Percentiles rank a stretch among this genome's conserved stretches.
These are phyloP conservation scores for Drosophila birchii DNA, from an alignment of 2,888 invertebrate genomes.

Conservation along the genomic window DNA sequence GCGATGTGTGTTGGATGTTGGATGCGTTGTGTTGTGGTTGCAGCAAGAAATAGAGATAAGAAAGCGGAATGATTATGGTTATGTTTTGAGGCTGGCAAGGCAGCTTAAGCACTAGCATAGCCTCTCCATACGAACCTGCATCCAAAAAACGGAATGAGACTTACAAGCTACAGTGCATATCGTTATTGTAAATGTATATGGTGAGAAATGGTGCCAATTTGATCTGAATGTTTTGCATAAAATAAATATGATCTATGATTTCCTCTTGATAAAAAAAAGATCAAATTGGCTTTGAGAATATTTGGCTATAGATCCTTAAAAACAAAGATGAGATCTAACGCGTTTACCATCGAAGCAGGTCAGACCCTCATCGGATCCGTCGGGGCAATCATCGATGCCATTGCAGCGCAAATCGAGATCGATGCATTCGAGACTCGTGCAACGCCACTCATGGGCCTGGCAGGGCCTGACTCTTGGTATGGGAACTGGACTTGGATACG, in stretches of 20 bases:
- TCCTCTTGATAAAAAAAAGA: not conserved
- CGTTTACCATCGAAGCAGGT: slow-evolving; percentile 81
- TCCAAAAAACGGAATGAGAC: not conserved
- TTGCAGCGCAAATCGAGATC: slow-evolving; percentile 87
- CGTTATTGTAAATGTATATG: not conserved
- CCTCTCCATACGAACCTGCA: slow-evolving; percentile 29
- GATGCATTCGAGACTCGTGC: slow-evolving; percentile 88
- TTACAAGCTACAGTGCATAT: slow-evolving; percentile 10
- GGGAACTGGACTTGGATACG: slow-evolving; percentile 30
- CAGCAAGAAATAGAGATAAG: slow-evolving; percentile 46
- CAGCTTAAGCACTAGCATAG: slow-evolving; percentile 11
- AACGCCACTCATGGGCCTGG: slow-evolving; percentile 86
- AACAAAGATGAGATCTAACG: not conserved
- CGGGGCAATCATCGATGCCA: slow-evolving; percentile 86
- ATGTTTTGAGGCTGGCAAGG: not conserved
- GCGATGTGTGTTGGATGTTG: slow-evolving; percentile 23
- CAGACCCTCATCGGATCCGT: slow-evolving; percentile 86
- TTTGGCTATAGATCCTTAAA: not conserved
- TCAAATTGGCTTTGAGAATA: not conserved
- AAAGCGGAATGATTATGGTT: slow-evolving; percentile 28
- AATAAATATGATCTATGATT: no score
- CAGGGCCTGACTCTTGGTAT: slow-evolving; percentile 55
- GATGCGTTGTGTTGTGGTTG: slow-evolving; percentile 5
- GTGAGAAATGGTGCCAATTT: not conserved
- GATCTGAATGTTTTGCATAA: not conserved